phyloP scores from a whole-genome alignment of 2,113 vertebrate genomes.

The Athene noctua region DNA sequence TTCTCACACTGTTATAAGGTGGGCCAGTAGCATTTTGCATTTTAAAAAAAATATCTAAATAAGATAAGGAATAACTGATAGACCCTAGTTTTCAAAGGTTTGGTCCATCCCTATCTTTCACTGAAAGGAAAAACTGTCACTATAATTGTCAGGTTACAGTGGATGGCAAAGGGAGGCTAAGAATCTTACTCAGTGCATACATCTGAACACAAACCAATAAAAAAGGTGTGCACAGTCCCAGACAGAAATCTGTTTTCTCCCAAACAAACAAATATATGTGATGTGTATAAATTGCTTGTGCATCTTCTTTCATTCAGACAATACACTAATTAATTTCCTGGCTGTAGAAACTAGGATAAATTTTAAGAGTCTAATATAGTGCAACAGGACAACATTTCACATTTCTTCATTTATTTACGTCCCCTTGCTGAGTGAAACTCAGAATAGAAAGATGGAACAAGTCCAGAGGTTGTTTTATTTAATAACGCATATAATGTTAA shows the following conservation, averaged over 20 bases:
- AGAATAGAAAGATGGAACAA: slow-evolving; percentile 8
- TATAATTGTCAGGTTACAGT: not conserved
- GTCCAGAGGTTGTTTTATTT: not conserved
- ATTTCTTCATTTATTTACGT: not conserved
- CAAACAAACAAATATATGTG: not conserved
- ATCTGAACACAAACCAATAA: not conserved
- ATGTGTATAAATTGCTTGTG: not conserved
- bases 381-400: not conserved
- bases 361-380: not conserved
- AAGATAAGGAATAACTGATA: not conserved
- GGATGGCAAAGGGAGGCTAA: not conserved
- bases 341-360: not conserved
- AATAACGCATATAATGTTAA: not conserved
- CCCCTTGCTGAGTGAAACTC: not conserved
- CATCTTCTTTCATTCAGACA: not conserved
- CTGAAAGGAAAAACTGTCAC: not conserved
- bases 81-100: not conserved
- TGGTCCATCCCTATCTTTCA: not conserved
- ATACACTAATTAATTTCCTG: not conserved
- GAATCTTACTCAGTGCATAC: not conserved
- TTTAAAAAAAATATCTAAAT: not conserved
- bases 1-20: not conserved
- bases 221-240: not conserved
- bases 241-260: not conserved
- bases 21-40: not conserved